Conservation (phyloP, 1,140 invertebrate genomes). For the Eueides isabella region DNA sequence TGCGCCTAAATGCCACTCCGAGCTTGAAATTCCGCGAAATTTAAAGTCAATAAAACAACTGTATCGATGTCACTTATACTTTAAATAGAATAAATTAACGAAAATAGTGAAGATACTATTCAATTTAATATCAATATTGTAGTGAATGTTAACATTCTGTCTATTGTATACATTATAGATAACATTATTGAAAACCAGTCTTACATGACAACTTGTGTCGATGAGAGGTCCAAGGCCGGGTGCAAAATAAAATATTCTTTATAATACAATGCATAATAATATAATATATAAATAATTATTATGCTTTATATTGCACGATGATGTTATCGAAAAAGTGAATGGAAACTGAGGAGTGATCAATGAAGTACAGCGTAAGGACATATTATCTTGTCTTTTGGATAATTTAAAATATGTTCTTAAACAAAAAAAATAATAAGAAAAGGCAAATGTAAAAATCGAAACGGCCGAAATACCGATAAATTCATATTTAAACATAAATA, state of each 20-base stretch:
- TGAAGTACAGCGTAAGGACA: neutral
- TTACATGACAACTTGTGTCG: constrained; percentile 4
- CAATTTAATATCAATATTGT: neutral
- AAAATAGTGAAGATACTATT: neutral
- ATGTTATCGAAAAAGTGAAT: neutral
- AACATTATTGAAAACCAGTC: constrained; percentile 9
- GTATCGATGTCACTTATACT: neutral
- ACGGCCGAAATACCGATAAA: neutral
- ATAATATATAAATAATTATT: too few relatives aligned
- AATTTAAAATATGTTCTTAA: neutral
- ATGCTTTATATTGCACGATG: too few relatives aligned
- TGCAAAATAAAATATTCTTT: neutral
- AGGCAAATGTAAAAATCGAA: neutral
- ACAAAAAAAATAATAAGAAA: neutral
- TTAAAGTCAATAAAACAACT: constrained; percentile 19
- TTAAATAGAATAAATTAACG: neutral
- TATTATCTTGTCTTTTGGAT: neutral
- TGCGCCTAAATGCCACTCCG: constrained; percentile 32
- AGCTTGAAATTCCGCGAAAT: constrained; percentile 34
- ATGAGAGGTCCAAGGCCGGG: constrained; percentile 12
- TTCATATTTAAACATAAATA: too few relatives aligned
- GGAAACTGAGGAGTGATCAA: neutral
- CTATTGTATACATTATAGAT: constrained; percentile 11
- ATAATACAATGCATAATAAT: neutral
- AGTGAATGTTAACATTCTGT: neutral